Evolutionary conservation across 2,888 invertebrate genomes (phyloP).

Genomic region (Iselma pallidipennis): DNA sequence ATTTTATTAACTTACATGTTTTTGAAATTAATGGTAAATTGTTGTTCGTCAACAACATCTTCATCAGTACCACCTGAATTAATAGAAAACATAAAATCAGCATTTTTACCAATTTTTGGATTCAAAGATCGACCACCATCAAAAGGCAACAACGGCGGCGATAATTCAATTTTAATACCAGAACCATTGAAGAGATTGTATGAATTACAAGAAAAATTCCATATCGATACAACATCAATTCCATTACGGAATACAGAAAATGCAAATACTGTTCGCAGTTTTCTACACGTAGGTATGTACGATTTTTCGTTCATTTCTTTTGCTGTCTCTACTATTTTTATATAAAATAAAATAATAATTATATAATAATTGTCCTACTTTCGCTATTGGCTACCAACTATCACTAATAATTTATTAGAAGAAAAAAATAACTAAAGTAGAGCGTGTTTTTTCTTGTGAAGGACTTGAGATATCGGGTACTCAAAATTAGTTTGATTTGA

Average conservation of each 20-base stretch:
- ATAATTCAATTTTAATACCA: constrained; percentile 63
- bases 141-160: constrained; percentile 50
- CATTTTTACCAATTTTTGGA: constrained; percentile 66
- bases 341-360: constrained; percentile 19
- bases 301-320: background rate
- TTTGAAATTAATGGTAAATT: constrained; percentile 29
- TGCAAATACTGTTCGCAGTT: constrained; percentile 85
- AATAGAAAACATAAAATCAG: constrained; percentile 61
- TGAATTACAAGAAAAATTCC: constrained; percentile 66
- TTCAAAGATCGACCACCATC: constrained; percentile 59
- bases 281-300: constrained; percentile 75
- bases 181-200: constrained; percentile 82
- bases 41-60: constrained; percentile 40
- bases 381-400: constrained; percentile 30
- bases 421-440: constrained; percentile 25
- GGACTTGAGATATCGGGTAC: too few species aligned
- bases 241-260: constrained; percentile 72
- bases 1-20: constrained; percentile 10
- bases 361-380: constrained; percentile 38
- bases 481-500: too few species aligned
- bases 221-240: constrained; percentile 66
- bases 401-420: constrained; percentile 6
- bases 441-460: constrained; percentile 27
- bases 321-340: background rate
- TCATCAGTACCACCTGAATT: constrained; percentile 44